A percentile compares a stretch with the other conserved stretches of the same genome.
Evolutionary conservation across 1,140 invertebrate species (phyloP).

Genomic region (Lasioglossum baleicum): DNA sequence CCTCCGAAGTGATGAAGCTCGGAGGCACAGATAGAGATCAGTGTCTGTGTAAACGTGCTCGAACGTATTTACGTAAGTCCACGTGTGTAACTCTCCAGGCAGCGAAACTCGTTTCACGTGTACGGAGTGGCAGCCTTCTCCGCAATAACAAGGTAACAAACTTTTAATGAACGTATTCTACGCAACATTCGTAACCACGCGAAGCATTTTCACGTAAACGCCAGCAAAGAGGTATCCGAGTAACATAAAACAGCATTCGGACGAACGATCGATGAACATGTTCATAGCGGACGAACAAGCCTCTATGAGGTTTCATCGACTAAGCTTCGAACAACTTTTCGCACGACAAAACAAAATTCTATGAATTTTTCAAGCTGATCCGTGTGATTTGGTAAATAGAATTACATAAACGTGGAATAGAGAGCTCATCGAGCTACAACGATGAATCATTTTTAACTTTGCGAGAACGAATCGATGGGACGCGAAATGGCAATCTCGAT

Average conservation of each 20-base stretch:
- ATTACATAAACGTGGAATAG: background rate
- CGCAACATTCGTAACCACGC: slow-evolving; percentile 6
- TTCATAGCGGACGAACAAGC: background rate
- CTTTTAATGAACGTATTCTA: slow-evolving; percentile 40
- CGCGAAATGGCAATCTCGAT: background rate
- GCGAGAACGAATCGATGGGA: background rate
- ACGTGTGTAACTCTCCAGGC: background rate
- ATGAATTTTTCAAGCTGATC: background rate
- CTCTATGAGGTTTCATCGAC: background rate
- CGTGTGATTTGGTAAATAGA: no score
- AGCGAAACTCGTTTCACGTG: slow-evolving; percentile 4
- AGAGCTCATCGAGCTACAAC: background rate
- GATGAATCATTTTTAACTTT: background rate
- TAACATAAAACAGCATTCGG: background rate
- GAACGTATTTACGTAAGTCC: slow-evolving; percentile 15
- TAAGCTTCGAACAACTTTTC: background rate
- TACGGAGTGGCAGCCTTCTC: slow-evolving; percentile 1
- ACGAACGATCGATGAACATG: background rate
- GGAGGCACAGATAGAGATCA: background rate
- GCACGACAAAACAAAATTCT: background rate
- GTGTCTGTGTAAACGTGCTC: background rate
- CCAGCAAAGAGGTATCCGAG: background rate
- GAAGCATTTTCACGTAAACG: background rate
- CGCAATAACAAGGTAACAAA: slow-evolving; percentile 26
- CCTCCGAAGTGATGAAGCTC: background rate